A percentile compares a stretch with the other conserved stretches of the same genome.
Conservation (phyloP, 2,888 invertebrate genomes). For the Aporophyla lueneburgensis region DNA sequence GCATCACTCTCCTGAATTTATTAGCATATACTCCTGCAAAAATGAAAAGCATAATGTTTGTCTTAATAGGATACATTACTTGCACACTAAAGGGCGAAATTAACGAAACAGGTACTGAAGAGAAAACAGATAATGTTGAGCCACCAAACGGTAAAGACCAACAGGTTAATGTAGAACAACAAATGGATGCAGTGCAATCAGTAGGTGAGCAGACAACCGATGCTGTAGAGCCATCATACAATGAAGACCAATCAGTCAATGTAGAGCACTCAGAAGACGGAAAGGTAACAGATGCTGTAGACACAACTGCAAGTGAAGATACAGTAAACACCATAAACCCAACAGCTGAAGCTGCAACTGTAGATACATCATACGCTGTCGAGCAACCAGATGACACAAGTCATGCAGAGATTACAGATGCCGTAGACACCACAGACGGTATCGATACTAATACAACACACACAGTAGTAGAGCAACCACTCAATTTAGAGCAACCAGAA, state of each 20-base stretch:
- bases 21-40: not conserved
- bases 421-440: not conserved
- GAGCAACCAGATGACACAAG: not conserved
- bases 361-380: not conserved
- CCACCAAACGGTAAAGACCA: not conserved
- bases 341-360: not conserved
- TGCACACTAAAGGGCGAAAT: constrained; percentile 13
- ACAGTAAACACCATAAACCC: too few relatives aligned
- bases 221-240: not conserved
- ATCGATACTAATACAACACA: not conserved
- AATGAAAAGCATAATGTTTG: constrained; percentile 29
- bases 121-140: not conserved
- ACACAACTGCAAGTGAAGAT: too few relatives aligned
- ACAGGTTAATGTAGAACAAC: not conserved
- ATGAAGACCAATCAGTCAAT: not conserved
- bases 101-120: not conserved
- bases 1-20: not conserved
- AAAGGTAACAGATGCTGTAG: too few relatives aligned
- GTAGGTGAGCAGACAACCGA: not conserved
- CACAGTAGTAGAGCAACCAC: too few relatives aligned
- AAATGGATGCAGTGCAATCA: not conserved
- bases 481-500: not conserved
- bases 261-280: not conserved
- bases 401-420: not conserved
- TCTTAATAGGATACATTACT: constrained; percentile 25